phyloP scores from a whole-genome alignment of 1,140 invertebrate species.

The Megalopta genalis region DNA sequence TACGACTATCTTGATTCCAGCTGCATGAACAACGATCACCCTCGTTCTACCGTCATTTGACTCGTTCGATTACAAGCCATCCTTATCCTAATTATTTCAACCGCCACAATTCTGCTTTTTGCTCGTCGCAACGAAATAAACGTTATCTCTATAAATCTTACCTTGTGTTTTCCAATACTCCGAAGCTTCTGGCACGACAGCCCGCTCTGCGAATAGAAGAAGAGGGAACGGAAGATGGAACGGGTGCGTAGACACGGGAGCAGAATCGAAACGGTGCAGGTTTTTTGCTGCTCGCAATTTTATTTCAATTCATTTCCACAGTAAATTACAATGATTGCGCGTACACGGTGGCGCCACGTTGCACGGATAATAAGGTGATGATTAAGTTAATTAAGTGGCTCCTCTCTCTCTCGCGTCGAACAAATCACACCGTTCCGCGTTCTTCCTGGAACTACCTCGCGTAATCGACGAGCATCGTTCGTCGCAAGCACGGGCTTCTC shows the following conservation, averaged over 20 bases:
- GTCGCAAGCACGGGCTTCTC: neutral
- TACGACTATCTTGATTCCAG: too few species aligned
- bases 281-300: constrained; percentile 47
- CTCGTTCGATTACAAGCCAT: too few species aligned
- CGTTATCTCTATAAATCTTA: too few species aligned
- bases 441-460: constrained; percentile 29
- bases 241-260: too few species aligned
- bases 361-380: constrained; percentile 50
- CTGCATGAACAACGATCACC: too few species aligned
- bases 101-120: too few species aligned
- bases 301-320: constrained; percentile 60
- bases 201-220: too few species aligned
- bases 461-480: constrained; percentile 26
- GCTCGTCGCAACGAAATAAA: too few species aligned
- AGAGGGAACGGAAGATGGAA: neutral
- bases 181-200: neutral
- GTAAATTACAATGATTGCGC: constrained; percentile 57
- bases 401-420: constrained; percentile 22
- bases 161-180: too few species aligned
- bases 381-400: constrained; percentile 61
- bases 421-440: constrained; percentile 42
- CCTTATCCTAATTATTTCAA: too few species aligned
- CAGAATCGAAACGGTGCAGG: neutral
- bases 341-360: constrained; percentile 14
- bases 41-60: too few species aligned